Evolutionary conservation across 2,797 vertebrate genomes (phyloP).

Genomic region (Ptychobarbus kaznakovi): DNA sequence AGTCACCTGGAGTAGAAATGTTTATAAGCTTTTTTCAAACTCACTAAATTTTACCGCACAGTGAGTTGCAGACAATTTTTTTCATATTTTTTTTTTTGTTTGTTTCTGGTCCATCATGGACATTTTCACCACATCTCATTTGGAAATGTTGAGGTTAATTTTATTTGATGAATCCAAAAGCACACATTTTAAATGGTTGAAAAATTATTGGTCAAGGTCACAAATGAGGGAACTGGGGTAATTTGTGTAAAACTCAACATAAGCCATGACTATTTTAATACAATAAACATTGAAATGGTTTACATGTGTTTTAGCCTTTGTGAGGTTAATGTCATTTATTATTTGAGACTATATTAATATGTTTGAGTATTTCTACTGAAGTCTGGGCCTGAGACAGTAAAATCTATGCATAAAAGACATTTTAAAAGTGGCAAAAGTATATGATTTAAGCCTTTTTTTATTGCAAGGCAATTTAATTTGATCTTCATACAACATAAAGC

Average conservation of each 20-base stretch:
- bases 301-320: neutral
- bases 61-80: neutral
- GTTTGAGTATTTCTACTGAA: neutral
- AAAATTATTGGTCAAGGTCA: neutral
- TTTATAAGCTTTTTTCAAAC: conserved; percentile 45
- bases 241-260: neutral
- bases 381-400: neutral
- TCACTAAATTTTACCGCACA: too few relatives aligned
- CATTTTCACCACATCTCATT: neutral
- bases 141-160: neutral
- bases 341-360: neutral
- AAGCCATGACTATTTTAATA: neutral
- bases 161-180: neutral
- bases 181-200: neutral
- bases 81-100: neutral
- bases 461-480: neutral
- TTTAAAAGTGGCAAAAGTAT: neutral
- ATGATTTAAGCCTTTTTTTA: neutral
- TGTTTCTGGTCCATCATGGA: neutral
- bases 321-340: neutral
- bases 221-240: neutral
- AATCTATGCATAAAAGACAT: neutral
- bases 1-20: conserved; percentile 63
- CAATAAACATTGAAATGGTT: neutral
- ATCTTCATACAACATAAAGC: neutral